Evolutionary conservation across 30 jellyfish, hydroid and myxozoan species (phyloP).

Genomic region (Hydractinia echinata): DNA sequence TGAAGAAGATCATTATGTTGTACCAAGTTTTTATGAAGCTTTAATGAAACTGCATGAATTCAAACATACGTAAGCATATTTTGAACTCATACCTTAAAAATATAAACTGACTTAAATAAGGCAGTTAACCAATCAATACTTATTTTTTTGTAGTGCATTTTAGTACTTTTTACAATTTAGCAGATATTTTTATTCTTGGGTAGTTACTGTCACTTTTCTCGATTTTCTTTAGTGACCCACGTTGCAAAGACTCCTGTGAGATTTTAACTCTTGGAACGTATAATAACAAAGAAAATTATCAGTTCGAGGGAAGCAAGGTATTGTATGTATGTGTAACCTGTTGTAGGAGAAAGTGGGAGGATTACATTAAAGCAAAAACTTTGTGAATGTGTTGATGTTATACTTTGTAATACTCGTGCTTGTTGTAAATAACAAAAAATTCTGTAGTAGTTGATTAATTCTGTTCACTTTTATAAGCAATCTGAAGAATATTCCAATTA

Average conservation of each 20-base stretch:
- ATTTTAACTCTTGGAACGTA: conserved; percentile 72
- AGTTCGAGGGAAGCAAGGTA: conserved; percentile 36
- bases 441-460: too few species aligned
- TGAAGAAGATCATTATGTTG: conserved; percentile 94
- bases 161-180: not conserved
- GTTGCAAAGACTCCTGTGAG: conserved; percentile 65
- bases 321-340: too few species aligned
- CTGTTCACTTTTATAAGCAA: too few species aligned
- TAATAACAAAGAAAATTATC: conserved; percentile 43
- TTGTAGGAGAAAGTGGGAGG: too few species aligned
- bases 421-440: too few species aligned
- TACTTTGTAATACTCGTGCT: too few species aligned
- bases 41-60: conserved; percentile 23
- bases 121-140: too few species aligned
- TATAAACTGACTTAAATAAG: not conserved
- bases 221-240: conserved; percentile 38
- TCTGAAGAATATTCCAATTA: too few species aligned
- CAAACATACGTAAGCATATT: conserved; percentile 41
- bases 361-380: too few species aligned
- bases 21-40: conserved; percentile 69
- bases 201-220: too few species aligned
- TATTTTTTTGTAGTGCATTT: not conserved
- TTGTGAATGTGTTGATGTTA: too few species aligned
- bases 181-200: too few species aligned
- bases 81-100: not conserved